Base-by-base conservation (phyloP, 2,113 vertebrate species). In the Merops nubicus region DNA sequence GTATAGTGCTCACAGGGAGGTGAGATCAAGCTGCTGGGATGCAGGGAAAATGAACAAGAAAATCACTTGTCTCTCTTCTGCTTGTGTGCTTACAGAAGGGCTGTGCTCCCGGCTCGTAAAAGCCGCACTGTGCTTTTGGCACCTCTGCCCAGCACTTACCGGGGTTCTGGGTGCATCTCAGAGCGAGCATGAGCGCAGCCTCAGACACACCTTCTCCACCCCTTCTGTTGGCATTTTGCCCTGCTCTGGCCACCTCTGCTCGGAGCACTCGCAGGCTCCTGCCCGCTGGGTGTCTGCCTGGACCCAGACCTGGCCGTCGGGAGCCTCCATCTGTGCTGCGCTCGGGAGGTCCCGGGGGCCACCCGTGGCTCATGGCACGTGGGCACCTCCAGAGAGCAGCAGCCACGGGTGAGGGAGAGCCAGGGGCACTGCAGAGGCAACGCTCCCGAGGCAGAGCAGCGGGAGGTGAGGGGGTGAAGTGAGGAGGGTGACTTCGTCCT, bases 291-390 rank as follows among this genome's bases (percentile, higher is more conserved):
- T 7, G 6, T 6, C 36, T 10, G 34, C 50, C 60, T 1, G 0
- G 42, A 14, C 15, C 28, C 1, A 0, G 9, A 26, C 26, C 50
- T 51, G 28, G 40, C 28, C 7, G 22, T 5, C 60, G 3, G 1
- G 8, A 13, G 21, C 28, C 40, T 6, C 69, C 1, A 3, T 18
- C 31, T 34, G 19, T 40, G 60, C 42, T 3, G 0, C 5, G 0
- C 5, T 3, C 2, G 6, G 18, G 33, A n/a, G 50, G 50, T 45
- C 59, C 50, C 19, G 3, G 2, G 9, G 53, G 43, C 7, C 31
- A 11, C 29, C 7, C 1, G 36, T 34, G 36, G 36, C 31, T 43
- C 9, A 9, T 1, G 3, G 56, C 56, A 51, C 3, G 0, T 25
- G 9, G 80, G 45, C 25, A 12, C 25, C 56, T 83, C 15, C 3